Evolutionary conservation across 2,113 vertebrate species (phyloP), one percentile per base, ranked within the genome.

Genomic region (Perca flavescens): DNA sequence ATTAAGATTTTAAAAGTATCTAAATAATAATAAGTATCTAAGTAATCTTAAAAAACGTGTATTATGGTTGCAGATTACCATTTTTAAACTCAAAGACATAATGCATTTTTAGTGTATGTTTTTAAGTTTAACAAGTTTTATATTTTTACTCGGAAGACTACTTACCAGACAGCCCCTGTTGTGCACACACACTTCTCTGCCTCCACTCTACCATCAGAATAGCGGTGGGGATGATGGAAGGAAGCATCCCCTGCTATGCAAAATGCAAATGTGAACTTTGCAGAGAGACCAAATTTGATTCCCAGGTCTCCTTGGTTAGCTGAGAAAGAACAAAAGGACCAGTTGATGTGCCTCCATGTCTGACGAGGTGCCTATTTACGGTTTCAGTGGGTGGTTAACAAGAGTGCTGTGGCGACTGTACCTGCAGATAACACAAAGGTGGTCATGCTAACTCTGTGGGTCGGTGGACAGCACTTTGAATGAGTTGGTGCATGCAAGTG

Each of bases 231-330:
- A 61, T 46, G 10, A 73, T 31, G 47, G 57, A 14, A 58, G 25
- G 61, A 61, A 83, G 74, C 80, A 74, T 25, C 49, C 64, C 57
- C 65, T 57, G 76, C 46, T 74, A 79, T 85, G 65, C 73, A 74
- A 87, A 91, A 94, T 95, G 93, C 90, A 92, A 94, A 95, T 94
- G 91, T 94, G 91, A 94, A 94, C 94, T 93, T 95, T 94, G 82
- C 87, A 89, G 54, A 77, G 56, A 84, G 79, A 83, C 61, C 68
- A 69, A 61, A 84, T 83, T 82, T 73, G 80, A 82, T 85, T 84
- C 66, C 80, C 53, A n/a, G 79, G 86, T 91, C 84, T 89, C 80
- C 83, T 86, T 63, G 76, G 79, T 84, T 83, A 60, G 76, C 58
- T 60, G 74, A 50, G 57, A 76, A 74, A 79, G 70, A 87, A 88